These are phyloP conservation scores for Pteria penguin DNA, from an alignment of 2,888 invertebrate species.

Conservation along the genomic window DNA sequence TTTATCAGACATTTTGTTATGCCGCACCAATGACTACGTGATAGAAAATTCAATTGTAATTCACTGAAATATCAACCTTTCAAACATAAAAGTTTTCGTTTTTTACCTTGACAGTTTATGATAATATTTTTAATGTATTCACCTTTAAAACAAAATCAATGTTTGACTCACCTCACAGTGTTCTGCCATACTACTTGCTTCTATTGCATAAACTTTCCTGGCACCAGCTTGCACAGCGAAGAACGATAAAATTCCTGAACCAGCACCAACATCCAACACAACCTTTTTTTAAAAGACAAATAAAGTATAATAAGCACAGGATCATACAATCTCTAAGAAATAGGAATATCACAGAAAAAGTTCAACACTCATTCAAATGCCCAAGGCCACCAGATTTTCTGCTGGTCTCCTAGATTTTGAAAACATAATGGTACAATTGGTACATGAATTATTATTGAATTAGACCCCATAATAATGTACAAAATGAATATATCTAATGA, in stretches of 20 bases:
- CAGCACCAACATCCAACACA: slow-evolving; percentile 98
- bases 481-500: too few species aligned
- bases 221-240: slow-evolving; percentile 99
- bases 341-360: too few species aligned
- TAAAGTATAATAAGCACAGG: too few species aligned
- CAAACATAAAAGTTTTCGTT: background rate
- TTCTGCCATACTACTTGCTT: slow-evolving; percentile 99
- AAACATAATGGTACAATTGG: too few species aligned
- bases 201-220: slow-evolving; percentile 97
- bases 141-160: too few species aligned
- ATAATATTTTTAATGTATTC: background rate
- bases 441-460: too few species aligned
- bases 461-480: too few species aligned
- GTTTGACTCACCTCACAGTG: slow-evolving; percentile 82
- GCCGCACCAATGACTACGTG: slow-evolving; percentile 88
- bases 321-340: too few species aligned
- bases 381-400: too few species aligned
- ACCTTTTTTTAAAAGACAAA: slow-evolving; percentile 83
- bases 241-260: slow-evolving; percentile 98
- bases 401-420: too few species aligned
- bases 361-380: too few species aligned
- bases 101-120: background rate
- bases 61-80: background rate
- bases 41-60: background rate
- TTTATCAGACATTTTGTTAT: slow-evolving; percentile 92